Evolutionary conservation across 2,797 vertebrate species (phyloP).

Genomic region (Euphonia xanthogaster): DNA sequence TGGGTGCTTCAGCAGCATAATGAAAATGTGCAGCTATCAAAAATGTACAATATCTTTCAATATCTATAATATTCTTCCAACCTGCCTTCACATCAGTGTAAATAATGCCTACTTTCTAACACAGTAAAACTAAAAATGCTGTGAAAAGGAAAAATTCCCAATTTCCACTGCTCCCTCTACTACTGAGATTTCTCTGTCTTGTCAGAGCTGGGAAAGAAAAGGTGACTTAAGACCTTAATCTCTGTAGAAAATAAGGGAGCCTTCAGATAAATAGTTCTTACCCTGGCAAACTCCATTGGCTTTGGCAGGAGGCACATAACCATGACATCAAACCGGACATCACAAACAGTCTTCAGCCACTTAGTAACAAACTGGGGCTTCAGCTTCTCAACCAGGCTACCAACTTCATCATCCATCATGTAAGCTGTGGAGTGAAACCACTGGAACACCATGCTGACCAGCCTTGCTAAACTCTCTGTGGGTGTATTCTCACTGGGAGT

Average conservation of each 20-base stretch:
- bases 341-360: constrained; percentile 98
- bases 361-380: constrained; percentile 99
- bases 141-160: neutral
- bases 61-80: neutral
- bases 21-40: neutral
- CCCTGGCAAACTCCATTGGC: constrained; percentile 97
- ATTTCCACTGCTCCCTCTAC: neutral
- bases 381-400: constrained; percentile 96
- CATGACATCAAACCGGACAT: constrained; percentile 98
- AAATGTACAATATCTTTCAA: neutral
- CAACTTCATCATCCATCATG: constrained; percentile 99
- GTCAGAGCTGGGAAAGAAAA: neutral
- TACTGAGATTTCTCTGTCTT: neutral
- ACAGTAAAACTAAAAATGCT: neutral
- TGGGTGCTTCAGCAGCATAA: neutral
- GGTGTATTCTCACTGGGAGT: constrained; percentile 98
- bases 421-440: constrained; percentile 99
- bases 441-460: constrained; percentile 99
- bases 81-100: neutral
- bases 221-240: neutral
- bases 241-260: neutral
- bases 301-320: constrained; percentile 99
- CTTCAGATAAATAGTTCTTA: constrained; percentile 70
- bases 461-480: constrained; percentile 93
- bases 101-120: neutral